Percentiles rank a stretch among this genome's conserved stretches.
Evolutionary conservation across 1,140 invertebrate species (phyloP).

Genomic region (Paralvinella palmiformis): DNA sequence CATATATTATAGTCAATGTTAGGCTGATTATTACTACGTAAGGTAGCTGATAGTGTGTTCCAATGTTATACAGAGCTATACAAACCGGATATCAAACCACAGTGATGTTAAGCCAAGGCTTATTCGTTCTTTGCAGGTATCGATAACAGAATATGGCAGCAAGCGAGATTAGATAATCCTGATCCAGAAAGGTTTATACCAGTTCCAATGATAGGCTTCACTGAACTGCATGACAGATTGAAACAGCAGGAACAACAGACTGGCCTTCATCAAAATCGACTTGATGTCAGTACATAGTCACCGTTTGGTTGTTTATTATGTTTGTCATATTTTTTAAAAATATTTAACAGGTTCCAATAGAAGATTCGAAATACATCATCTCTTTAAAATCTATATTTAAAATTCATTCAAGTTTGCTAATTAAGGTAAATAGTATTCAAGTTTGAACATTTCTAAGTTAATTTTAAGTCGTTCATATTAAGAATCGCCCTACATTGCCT

Average conservation of each 20-base stretch:
- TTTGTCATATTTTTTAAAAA: too few relatives aligned
- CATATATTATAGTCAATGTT: neutral
- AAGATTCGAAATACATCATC: too few relatives aligned
- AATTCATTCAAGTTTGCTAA: too few relatives aligned
- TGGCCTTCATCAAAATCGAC: constrained; percentile 37
- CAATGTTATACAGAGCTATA: neutral
- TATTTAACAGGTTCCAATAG: too few relatives aligned
- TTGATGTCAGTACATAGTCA: constrained; percentile 47
- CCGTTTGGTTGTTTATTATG: too few relatives aligned
- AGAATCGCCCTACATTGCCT: too few relatives aligned
- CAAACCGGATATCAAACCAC: neutral
- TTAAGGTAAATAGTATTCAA: too few relatives aligned
- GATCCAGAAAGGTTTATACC: constrained; percentile 82
- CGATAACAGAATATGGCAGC: constrained; percentile 57
- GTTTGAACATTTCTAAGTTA: too few relatives aligned
- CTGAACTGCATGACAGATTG: constrained; percentile 74
- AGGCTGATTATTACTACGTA: neutral
- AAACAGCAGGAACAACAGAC: constrained; percentile 46
- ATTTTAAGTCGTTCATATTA: too few relatives aligned
- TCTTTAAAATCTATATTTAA: too few relatives aligned
- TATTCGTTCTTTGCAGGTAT: constrained; percentile 43
- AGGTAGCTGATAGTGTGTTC: neutral
- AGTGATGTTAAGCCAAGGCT: neutral
- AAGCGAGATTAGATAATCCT: constrained; percentile 88
- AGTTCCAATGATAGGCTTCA: constrained; percentile 86